These are phyloP conservation scores for Sinocyclocheilus maitianheensis DNA, from an alignment of 2,113 vertebrate species.

Conservation along the genomic window DNA sequence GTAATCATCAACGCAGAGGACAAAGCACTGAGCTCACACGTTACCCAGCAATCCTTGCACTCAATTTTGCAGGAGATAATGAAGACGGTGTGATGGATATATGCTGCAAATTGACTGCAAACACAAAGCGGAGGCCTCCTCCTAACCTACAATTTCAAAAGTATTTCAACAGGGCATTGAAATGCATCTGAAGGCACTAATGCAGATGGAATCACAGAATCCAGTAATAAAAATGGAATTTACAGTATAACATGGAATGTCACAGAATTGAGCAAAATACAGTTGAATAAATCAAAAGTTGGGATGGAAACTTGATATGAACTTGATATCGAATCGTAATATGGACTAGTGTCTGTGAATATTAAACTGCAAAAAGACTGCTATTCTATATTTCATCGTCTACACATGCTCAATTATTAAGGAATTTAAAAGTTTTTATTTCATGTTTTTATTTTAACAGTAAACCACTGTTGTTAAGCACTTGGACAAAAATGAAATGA, in stretches of 20 bases:
- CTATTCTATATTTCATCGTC: background rate
- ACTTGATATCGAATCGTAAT: too few relatives aligned
- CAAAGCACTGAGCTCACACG: conserved; percentile 32
- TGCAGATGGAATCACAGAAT: background rate
- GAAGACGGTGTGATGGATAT: conserved; percentile 1
- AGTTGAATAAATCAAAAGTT: too few relatives aligned
- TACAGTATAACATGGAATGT: background rate
- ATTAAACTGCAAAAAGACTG: background rate
- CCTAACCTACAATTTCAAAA: background rate
- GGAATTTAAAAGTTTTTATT: background rate
- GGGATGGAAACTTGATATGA: too few relatives aligned
- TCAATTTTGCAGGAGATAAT: conserved; percentile 37
- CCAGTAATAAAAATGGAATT: background rate
- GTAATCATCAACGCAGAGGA: conserved; percentile 24
- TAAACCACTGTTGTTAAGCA: background rate
- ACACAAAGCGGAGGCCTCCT: background rate
- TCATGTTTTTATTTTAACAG: background rate
- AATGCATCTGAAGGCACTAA: background rate
- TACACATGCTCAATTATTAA: background rate
- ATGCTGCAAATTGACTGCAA: background rate
- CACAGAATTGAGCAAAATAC: too few relatives aligned
- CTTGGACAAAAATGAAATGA: background rate
- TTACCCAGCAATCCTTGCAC: conserved; percentile 24
- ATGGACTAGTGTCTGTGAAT: background rate
- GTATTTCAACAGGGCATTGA: background rate